Evolutionary conservation across 1,140 invertebrate genomes (phyloP), one percentile per base, ranked within the genome.

Genomic region (Mylabris phalerata): DNA sequence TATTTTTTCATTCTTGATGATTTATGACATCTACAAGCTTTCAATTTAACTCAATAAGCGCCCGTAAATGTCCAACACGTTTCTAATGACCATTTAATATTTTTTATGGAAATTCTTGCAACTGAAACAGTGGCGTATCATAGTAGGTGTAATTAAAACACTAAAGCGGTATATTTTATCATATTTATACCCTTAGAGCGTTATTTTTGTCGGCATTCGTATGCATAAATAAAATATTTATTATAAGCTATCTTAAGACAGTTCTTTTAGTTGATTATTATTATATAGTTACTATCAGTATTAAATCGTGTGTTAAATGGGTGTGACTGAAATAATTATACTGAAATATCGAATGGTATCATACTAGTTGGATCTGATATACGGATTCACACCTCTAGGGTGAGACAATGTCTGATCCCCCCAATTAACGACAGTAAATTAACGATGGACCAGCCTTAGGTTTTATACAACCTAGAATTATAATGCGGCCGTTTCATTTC

Each of bases 311-410:
- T 68, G 69, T 68, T 70, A 70, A 71, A 69, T 68, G 68, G 70
- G 70, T 67, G 70, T 68, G 59, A 67, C 68, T 66, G 69, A 72
- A 72, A 73, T 70, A 72, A 73, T 73, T 73, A 73, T 72, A 69
- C 66, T 73, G 71, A 72, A 73, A 72, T 68, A 68, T 70, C 69
- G 62, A 73, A 72, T 32, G 32, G 71, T 70, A 72, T 73, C 70
- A 73, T 7, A 32, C 32, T 32, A 32, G 32, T 32, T 32, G 32
- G 32, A 32, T 32, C 66, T 64, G 65, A 50, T 51, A 47, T 63
- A 58, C 57, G 64, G 64, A 47, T 66, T 71, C 60, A 63, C 67
- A 71, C 70, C 71, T 71, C 63, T 45, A 61, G 68, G 69, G 63
- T 65, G 59, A 59, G 50, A 63, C 46, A 49, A 49, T 46, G 55